These are phyloP conservation scores for Paedocypris micromegethes DNA, from an alignment of 2,797 vertebrate species.

Conservation along the genomic window DNA sequence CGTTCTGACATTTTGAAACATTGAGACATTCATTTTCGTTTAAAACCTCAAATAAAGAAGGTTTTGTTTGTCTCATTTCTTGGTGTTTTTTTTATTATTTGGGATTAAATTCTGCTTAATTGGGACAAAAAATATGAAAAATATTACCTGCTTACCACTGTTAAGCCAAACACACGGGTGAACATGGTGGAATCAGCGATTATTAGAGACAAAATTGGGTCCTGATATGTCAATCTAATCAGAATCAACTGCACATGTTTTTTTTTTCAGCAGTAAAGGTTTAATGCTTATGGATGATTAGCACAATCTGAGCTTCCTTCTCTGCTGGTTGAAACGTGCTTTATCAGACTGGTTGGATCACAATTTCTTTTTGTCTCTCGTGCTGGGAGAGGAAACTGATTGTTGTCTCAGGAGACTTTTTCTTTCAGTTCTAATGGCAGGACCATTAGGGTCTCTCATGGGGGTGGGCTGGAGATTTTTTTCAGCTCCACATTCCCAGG, in stretches of 20 bases:
- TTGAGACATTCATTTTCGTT: too few relatives aligned
- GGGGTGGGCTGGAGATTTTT: conserved; percentile 33
- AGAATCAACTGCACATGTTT: neutral
- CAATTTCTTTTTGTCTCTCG: neutral
- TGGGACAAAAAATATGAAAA: too few relatives aligned
- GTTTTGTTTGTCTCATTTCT: too few relatives aligned
- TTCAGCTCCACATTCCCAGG: conserved; percentile 40
- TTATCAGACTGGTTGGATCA: neutral
- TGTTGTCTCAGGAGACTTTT: conserved; percentile 24
- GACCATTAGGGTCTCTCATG: conserved; percentile 23
- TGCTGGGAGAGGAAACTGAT: conserved; percentile 15
- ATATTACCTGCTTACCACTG: too few relatives aligned
- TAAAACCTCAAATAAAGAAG: too few relatives aligned
- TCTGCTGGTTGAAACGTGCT: conserved; percentile 4
- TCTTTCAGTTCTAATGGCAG: conserved; percentile 1
- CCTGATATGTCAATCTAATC: too few relatives aligned
- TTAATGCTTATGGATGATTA: neutral
- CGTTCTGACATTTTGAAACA: too few relatives aligned
- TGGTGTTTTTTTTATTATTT: too few relatives aligned
- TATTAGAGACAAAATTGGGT: too few relatives aligned
- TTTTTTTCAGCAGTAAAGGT: neutral
- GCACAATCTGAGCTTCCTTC: conserved; percentile 8
- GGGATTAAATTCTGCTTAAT: too few relatives aligned
- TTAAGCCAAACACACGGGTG: too few relatives aligned
- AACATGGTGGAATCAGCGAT: too few relatives aligned